Evolutionary conservation across 2,797 vertebrate genomes (phyloP), one percentile per base, ranked within the genome.

Genomic region (Spinibarbus caldwelli): DNA sequence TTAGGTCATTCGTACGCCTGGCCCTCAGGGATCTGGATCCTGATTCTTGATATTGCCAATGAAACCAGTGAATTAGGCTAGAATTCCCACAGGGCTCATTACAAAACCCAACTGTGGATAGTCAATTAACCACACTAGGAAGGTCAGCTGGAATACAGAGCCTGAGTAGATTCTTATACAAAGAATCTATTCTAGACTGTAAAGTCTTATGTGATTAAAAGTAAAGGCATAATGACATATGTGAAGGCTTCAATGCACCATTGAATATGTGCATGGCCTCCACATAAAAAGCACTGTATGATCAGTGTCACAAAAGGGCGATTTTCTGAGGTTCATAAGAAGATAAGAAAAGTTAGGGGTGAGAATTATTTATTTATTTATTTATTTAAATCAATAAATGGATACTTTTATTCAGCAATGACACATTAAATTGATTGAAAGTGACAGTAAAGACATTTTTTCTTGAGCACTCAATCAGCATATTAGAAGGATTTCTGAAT

Each of bases 21-120:
- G 47, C 47, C 82, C 26, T 15, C 47, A 15, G 73, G 62, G 36
- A 68, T 77, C 36, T 84, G 47, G 34, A 78, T 54, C 47, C 7
- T 43, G 64, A 41, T 77, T 84, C 31, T 66, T 66, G 57, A 76
- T 76, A 76, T 83, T 76, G 57, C 71, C 82, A 83, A 76, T 72
- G 70, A 75, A 83, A 49, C 29, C 49, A 83, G 34, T 70, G 75
- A 84, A 84, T 67, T 84, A 84, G 49, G 38, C 21, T 54, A 68
- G 34, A 78, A 84, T 45, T 70, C 83, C 75, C 83, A 70, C 26
- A 43, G 75, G 64, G 73, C 47, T 78, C 31, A 80, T 80, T 80
- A 52, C 47, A 80, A 68, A 41, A 52, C 23, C 26, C 62, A 67
- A 49, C 62, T 66, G 62, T 66, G 62, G 43, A 80, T 80, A 80